These are phyloP conservation scores for Pelochelys cantorii DNA, from an alignment of 2,797 vertebrate genomes.

Conservation along the genomic window DNA sequence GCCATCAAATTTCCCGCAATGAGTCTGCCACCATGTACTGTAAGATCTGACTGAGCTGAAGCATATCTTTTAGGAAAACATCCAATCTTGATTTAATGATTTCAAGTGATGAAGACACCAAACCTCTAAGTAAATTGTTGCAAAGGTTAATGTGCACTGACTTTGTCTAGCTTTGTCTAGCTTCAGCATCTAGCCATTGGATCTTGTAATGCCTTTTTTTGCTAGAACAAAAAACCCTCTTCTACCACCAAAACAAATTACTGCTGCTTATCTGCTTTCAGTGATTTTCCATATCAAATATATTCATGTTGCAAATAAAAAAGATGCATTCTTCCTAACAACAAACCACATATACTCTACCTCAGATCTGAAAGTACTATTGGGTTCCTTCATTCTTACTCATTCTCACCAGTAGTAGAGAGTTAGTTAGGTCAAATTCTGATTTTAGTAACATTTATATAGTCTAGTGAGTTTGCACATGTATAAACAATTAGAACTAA, in stretches of 20 bases:
- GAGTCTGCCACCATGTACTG: not conserved
- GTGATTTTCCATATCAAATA: not conserved
- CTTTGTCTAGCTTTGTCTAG: not conserved
- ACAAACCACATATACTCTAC: not conserved
- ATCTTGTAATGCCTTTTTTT: not conserved
- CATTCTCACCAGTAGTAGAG: not conserved
- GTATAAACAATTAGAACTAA: not conserved
- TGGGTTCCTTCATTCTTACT: not conserved
- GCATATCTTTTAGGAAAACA: not conserved
- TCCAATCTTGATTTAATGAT: not conserved
- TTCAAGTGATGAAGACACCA: not conserved
- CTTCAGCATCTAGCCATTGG: not conserved
- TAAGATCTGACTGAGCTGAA: not conserved
- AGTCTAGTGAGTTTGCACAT: not conserved
- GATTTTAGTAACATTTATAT: not conserved
- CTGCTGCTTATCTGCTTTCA: not conserved
- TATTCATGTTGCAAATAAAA: not conserved
- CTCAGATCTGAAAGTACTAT: not conserved
- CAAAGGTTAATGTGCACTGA: not conserved
- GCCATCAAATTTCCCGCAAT: not conserved
- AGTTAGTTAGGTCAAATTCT: not conserved
- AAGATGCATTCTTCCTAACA: not conserved
- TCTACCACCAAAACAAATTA: not conserved
- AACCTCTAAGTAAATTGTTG: not conserved
- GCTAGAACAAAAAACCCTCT: not conserved